These are phyloP conservation scores for Dendrolimus punctatus DNA, from an alignment of 1,140 invertebrate species.

Conservation along the genomic window DNA sequence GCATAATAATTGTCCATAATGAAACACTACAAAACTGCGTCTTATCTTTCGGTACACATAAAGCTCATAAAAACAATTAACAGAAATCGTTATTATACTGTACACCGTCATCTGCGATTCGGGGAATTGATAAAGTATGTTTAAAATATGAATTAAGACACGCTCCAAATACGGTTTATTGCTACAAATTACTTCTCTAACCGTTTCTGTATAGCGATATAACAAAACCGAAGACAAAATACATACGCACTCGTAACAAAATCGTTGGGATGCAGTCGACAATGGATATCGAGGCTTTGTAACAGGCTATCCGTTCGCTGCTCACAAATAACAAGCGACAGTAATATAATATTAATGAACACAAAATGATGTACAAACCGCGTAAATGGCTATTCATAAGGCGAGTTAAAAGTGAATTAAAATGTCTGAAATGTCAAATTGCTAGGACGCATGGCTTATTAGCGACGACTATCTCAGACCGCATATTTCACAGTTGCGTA, in stretches of 20 bases:
- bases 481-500: slow-evolving; percentile 28
- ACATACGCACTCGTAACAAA: slow-evolving; percentile 6
- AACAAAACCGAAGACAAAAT: slow-evolving; percentile 11
- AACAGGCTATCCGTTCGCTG: slow-evolving; percentile 27
- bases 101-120: slow-evolving; percentile 17
- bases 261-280: slow-evolving; percentile 1
- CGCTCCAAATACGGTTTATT: slow-evolving; percentile 39
- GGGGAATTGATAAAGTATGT: slow-evolving; percentile 27
- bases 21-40: slow-evolving; percentile 1
- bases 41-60: slow-evolving; percentile 3
- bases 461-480: slow-evolving; percentile 29
- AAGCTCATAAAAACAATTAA: slow-evolving; percentile 8
- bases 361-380: slow-evolving; percentile 61
- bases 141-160: slow-evolving; percentile 36
- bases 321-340: slow-evolving; percentile 43
- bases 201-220: slow-evolving; percentile 19
- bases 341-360: slow-evolving; percentile 64
- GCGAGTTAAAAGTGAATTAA: slow-evolving; percentile 65
- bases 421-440: slow-evolving; percentile 57
- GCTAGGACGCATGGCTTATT: slow-evolving; percentile 44
- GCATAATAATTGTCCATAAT: slow-evolving; percentile 16
- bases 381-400: slow-evolving; percentile 63
- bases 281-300: slow-evolving; percentile 20
- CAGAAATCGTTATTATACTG: slow-evolving; percentile 10
- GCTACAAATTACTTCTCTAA: slow-evolving; percentile 36